phyloP scores from a whole-genome alignment of 2,113 vertebrate genomes.

The Oryzias celebensis region DNA sequence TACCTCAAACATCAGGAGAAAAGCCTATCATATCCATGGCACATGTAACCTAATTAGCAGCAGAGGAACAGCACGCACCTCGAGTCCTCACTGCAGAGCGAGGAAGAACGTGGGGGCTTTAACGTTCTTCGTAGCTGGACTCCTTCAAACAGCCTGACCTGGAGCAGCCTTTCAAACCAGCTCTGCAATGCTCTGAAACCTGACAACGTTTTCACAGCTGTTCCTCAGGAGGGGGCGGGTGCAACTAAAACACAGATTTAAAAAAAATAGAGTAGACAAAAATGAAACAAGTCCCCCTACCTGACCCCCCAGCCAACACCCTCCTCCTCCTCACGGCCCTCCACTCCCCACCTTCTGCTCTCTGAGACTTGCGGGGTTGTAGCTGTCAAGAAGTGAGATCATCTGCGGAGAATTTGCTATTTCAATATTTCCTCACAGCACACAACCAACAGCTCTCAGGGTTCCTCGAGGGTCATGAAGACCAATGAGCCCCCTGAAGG shows the following conservation, averaged over 20 bases:
- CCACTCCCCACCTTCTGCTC: constrained; percentile 15
- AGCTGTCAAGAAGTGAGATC: constrained; percentile 34
- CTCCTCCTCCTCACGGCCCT: constrained; percentile 10
- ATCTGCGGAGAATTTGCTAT: constrained; percentile 41
- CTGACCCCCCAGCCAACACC: constrained; percentile 6
- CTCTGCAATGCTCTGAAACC: constrained; percentile 75
- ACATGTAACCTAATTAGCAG: constrained; percentile 69
- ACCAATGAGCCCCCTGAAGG: background rate
- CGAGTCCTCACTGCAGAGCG: constrained; percentile 45
- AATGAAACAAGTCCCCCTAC: constrained; percentile 20
- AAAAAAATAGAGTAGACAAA: constrained; percentile 36
- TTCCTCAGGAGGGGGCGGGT: constrained; percentile 84
- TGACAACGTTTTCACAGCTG: constrained; percentile 84
- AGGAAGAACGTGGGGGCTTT: constrained; percentile 56
- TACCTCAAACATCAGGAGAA: constrained; percentile 61
- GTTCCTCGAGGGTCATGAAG: background rate
- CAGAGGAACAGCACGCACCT: constrained; percentile 58
- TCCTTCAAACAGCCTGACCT: constrained; percentile 62
- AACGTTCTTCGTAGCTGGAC: constrained; percentile 42
- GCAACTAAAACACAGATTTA: constrained; percentile 68
- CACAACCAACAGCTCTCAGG: constrained; percentile 15
- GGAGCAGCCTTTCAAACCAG: constrained; percentile 77
- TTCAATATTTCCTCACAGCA: constrained; percentile 24
- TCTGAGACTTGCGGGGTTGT: constrained; percentile 12
- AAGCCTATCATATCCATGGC: constrained; percentile 68